Base-by-base conservation (phyloP, 2,113 vertebrate species). In the Dissostichus mawsoni region DNA sequence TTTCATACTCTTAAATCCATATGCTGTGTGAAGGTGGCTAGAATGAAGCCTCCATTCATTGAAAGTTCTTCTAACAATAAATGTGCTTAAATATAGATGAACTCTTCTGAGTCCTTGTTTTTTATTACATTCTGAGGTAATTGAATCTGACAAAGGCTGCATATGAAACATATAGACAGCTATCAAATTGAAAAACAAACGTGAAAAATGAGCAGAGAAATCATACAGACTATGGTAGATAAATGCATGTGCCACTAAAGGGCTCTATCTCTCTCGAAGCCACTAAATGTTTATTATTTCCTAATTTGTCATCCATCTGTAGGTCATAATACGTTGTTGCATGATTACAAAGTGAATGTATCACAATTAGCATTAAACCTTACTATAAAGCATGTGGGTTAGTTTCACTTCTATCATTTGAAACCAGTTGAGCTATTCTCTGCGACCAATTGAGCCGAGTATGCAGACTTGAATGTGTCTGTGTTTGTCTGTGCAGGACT, bases 401-500 rank as follows among this genome's bases (percentile, higher is more conserved):
- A 20, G 23, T 58, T 36, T 41, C 18, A 59, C 33, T 44, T 23
- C 55, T 25, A 45, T 11, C 10, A 65, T 9, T 0, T 10, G 10
- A 61, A 44, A 59, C 44, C n/a, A 51, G 23, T 23, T 57, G 17
- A n/a, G 5, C 16, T 58, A 14, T 50, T 67, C 44, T 51, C 18
- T 33, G 18, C 2, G 0, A 17, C 44, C 20, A 66, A 17, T 44
- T 11, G 14, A 29, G 44, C 4, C 10, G 1, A 7, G 4, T 62
- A 16, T 5, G 5, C 33, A 50, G 23, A 50, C 5, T 50, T 66
- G n/a, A 29, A 23, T 48, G 14, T 74, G 59, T 72, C 7, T 71
- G 11, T 83, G 45, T 61, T 57, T 83, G 3, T 79, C 18, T 76
- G 44, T 80, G 25, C 81, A 94, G 93, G 85, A 91, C 50, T 92